Evolutionary conservation across 2,888 invertebrate genomes (phyloP).

Genomic region (Drosophila robusta): DNA sequence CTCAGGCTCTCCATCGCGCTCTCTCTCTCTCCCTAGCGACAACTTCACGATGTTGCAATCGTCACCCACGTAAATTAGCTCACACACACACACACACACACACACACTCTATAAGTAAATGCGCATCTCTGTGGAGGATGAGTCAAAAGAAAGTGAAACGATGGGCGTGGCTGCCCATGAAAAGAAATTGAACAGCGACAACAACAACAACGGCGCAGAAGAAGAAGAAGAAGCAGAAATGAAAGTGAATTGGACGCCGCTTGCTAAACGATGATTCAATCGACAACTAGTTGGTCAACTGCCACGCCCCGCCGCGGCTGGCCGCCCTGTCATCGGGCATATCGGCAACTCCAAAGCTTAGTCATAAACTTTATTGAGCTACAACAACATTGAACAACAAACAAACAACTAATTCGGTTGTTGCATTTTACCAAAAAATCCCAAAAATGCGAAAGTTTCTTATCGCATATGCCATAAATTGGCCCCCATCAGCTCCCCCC

Average conservation of each 20-base stretch:
- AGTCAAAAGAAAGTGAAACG: constrained; percentile 66
- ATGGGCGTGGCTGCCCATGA: constrained; percentile 65
- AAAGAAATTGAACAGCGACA: constrained; percentile 57
- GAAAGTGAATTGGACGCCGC: constrained; percentile 68
- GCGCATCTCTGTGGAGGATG: constrained; percentile 23
- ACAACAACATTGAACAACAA: constrained; percentile 20
- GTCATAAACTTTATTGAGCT: constrained; percentile 48
- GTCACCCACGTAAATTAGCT: constrained; percentile 69
- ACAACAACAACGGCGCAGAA: too few species aligned
- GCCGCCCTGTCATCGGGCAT: constrained; percentile 18
- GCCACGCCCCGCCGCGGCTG: constrained; percentile 41
- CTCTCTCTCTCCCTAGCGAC: background rate
- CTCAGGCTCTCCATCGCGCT: background rate
- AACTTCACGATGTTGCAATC: constrained; percentile 60
- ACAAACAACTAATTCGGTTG: constrained; percentile 29
- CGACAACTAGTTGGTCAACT: constrained; percentile 11
- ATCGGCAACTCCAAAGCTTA: constrained; percentile 41
- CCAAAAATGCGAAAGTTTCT: constrained; percentile 71
- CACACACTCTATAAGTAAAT: too few species aligned
- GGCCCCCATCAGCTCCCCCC: background rate
- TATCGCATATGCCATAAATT: constrained; percentile 45
- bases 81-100: background rate
- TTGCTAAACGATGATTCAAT: constrained; percentile 69
- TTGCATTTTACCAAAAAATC: constrained; percentile 24
- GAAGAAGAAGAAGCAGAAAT: constrained; percentile 41